phyloP scores from a whole-genome alignment of 2,113 vertebrate genomes.

The Oenanthe melanoleuca region DNA sequence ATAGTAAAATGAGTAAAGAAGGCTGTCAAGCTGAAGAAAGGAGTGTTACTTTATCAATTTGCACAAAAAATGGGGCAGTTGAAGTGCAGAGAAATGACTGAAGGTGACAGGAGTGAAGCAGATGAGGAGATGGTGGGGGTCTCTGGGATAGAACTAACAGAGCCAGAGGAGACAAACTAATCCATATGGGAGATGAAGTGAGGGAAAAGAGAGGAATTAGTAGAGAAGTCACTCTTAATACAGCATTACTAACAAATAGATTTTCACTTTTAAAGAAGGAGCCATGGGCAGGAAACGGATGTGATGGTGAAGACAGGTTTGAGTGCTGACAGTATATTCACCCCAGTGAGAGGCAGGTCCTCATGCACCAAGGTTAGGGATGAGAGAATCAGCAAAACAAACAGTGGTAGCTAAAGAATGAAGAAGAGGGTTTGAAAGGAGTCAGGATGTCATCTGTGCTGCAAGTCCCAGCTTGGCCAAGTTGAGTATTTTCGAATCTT shows the following conservation, averaged over 20 bases:
- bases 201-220: not conserved
- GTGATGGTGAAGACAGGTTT: not conserved
- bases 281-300: rapidly evolving
- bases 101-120: not conserved
- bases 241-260: not conserved
- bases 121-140: not conserved
- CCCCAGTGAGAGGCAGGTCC: not conserved
- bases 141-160: not conserved
- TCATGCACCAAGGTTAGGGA: not conserved
- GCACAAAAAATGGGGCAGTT: not conserved
- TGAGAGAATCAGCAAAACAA: not conserved
- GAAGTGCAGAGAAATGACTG: not conserved
- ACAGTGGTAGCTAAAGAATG: not conserved
- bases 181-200: not conserved
- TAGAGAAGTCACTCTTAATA: not conserved
- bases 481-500: not conserved
- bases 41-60: not conserved
- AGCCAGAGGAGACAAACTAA: not conserved
- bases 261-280: not conserved
- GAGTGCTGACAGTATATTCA: not conserved
- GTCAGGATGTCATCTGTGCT: not conserved
- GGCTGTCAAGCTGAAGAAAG: not conserved
- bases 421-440: not conserved
- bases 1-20: not conserved
- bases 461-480: not conserved